Evolutionary conservation across 2,113 vertebrate genomes (phyloP).

Genomic region (Pollachius pollachius): DNA sequence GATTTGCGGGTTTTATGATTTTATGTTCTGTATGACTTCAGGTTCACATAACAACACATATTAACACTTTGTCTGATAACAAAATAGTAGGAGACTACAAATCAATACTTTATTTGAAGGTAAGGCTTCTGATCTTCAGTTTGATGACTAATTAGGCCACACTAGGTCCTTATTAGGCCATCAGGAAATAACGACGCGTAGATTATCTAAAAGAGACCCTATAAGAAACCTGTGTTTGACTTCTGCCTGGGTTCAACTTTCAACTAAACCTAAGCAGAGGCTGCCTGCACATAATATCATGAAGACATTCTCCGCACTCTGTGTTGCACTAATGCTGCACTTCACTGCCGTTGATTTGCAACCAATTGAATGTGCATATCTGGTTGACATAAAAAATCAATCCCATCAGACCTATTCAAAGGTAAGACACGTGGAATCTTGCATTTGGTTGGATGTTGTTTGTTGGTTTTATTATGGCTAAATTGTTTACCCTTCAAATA

Average conservation of each 20-base stretch:
- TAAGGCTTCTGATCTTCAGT: too few species aligned
- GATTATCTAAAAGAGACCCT: too few species aligned
- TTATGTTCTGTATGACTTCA: too few species aligned
- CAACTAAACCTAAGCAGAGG: slow-evolving; percentile 16
- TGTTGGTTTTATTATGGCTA: not conserved
- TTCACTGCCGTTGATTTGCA: not conserved
- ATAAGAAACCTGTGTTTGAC: too few species aligned
- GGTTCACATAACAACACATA: too few species aligned
- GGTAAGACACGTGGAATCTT: slow-evolving; percentile 30
- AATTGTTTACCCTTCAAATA: not conserved
- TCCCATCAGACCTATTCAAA: accelerated
- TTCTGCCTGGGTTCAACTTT: slow-evolving; percentile 1
- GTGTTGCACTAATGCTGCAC: slow-evolving; percentile 1
- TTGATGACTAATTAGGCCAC: not conserved
- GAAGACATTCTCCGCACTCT: slow-evolving; percentile 21
- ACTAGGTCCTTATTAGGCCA: slow-evolving; percentile 39
- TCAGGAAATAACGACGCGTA: slow-evolving; percentile 5
- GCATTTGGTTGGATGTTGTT: too few species aligned
- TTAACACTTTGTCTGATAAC: too few species aligned
- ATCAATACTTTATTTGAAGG: not conserved
- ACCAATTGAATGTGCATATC: not conserved
- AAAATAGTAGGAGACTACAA: too few species aligned
- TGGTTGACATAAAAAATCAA: accelerated
- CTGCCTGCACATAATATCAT: slow-evolving; percentile 17
- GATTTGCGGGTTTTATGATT: too few species aligned